Conservation (phyloP, 1,140 invertebrate genomes). For the Cotesia glomerata region DNA sequence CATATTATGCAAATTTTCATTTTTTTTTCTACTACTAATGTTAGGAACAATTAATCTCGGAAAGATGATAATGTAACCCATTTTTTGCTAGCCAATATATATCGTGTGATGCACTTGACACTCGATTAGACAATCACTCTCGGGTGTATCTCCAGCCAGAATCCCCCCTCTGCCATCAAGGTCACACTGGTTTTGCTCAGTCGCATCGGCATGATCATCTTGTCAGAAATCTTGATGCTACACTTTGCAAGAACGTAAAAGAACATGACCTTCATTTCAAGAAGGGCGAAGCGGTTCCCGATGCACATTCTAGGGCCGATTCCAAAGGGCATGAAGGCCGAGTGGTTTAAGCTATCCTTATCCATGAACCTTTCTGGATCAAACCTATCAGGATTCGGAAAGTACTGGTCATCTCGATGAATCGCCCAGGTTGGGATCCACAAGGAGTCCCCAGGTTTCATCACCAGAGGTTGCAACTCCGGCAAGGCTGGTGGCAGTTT, state of each 20-base stretch:
- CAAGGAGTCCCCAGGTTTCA: constrained; percentile 25
- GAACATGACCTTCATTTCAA: not conserved
- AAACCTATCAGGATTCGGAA: constrained; percentile 65
- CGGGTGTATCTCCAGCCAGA: not conserved
- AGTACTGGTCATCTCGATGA: constrained; percentile 65
- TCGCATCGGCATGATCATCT: not conserved
- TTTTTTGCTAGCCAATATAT: not conserved
- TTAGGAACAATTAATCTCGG: too few relatives aligned
- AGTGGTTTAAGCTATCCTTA: constrained; percentile 39
- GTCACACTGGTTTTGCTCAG: not conserved
- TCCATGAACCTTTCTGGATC: constrained; percentile 66
- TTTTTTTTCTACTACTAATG: too few relatives aligned
- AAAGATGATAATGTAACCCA: not conserved
- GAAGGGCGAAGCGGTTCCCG: constrained; percentile 9
- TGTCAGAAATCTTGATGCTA: not conserved
- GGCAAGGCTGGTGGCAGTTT: constrained; percentile 26
- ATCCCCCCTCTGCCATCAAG: not conserved
- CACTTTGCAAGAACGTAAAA: not conserved
- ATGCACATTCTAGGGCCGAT: constrained; percentile 29
- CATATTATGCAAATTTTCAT: too few relatives aligned
- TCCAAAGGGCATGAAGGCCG: constrained; percentile 44
- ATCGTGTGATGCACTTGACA: not conserved
- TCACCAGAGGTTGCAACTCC: not conserved
- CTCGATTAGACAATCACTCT: not conserved
- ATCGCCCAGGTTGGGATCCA: constrained; percentile 55